Conservation (phyloP, 1,140 invertebrate genomes). For the Drosophila erecta region DNA sequence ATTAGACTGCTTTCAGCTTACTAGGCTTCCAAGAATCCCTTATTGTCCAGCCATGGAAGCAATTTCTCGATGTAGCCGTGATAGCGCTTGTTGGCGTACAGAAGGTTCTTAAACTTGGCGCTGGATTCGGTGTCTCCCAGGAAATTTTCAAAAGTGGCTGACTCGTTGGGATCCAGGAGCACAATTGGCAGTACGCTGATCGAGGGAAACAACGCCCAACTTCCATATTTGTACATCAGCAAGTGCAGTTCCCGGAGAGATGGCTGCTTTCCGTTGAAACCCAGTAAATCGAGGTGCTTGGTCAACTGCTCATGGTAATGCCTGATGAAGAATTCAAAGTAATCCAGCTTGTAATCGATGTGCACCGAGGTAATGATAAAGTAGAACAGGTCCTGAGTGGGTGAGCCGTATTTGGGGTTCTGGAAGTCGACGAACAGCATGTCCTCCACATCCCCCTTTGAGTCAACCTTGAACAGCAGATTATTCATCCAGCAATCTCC, state of each 20-base stretch:
- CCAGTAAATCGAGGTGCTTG: constrained; percentile 62
- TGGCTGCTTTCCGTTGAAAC: constrained; percentile 44
- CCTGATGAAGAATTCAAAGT: constrained; percentile 69
- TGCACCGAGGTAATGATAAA: constrained; percentile 68
- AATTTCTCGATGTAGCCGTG: constrained; percentile 49
- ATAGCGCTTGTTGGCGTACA: constrained; percentile 63
- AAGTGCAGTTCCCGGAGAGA: constrained; percentile 64
- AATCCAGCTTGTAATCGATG: constrained; percentile 60
- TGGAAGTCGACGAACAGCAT: constrained; percentile 75
- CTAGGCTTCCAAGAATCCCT: constrained; percentile 57
- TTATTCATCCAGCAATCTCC: constrained; percentile 90
- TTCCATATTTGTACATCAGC: constrained; percentile 52
- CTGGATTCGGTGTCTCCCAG: constrained; percentile 26
- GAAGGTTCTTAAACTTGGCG: constrained; percentile 47
- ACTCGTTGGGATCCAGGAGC: constrained; percentile 59
- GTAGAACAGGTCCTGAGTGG: constrained; percentile 61
- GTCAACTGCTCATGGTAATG: constrained; percentile 70
- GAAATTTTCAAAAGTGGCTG: constrained; percentile 70
- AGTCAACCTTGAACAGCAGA: constrained; percentile 86
- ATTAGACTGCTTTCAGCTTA: constrained; percentile 21
- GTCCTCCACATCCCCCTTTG: constrained; percentile 71
- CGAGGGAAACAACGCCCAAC: constrained; percentile 39
- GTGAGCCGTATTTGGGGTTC: constrained; percentile 60
- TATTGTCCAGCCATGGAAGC: constrained; percentile 77
- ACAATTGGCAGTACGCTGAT: constrained; percentile 60